These are phyloP conservation scores for Columba janthina DNA, from an alignment of 2,113 vertebrate species.

Conservation along the genomic window DNA sequence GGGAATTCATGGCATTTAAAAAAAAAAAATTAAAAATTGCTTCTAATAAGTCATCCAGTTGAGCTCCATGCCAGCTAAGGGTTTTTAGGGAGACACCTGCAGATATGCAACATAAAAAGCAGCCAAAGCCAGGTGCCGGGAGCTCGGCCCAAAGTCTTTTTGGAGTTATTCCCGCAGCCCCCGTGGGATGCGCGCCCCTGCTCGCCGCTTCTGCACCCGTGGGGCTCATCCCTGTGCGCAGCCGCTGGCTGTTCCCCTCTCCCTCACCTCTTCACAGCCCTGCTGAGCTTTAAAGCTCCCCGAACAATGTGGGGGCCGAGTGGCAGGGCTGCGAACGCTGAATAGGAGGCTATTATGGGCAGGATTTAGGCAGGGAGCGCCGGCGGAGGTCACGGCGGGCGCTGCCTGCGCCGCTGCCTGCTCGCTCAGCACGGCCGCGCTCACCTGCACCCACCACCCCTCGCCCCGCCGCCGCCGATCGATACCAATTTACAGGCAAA, in stretches of 20 bases:
- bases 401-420: conserved; percentile 52
- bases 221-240: not conserved
- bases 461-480: conserved; percentile 62
- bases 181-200: not conserved
- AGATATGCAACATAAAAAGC: not conserved
- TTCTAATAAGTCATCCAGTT: not conserved
- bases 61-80: not conserved
- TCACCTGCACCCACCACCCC: conserved; percentile 71
- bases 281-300: conserved; percentile 76
- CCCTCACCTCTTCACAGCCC: conserved; percentile 53
- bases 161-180: not conserved
- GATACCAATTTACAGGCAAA: conserved; percentile 87
- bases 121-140: not conserved
- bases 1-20: not conserved
- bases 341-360: conserved; percentile 65
- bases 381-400: conserved; percentile 58
- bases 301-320: conserved; percentile 68
- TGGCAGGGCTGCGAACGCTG: conserved; percentile 52
- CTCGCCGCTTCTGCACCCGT: not conserved
- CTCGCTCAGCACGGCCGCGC: conserved; percentile 63
- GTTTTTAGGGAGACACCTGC: not conserved
- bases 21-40: not conserved
- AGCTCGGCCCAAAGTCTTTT: conserved; percentile 1
- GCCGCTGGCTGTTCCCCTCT: conserved; percentile 67
- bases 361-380: conserved; percentile 68